Evolutionary conservation across 2,888 invertebrate genomes (phyloP), one percentile per base, ranked within the genome.

Genomic region (Eupithecia subfuscata): DNA sequence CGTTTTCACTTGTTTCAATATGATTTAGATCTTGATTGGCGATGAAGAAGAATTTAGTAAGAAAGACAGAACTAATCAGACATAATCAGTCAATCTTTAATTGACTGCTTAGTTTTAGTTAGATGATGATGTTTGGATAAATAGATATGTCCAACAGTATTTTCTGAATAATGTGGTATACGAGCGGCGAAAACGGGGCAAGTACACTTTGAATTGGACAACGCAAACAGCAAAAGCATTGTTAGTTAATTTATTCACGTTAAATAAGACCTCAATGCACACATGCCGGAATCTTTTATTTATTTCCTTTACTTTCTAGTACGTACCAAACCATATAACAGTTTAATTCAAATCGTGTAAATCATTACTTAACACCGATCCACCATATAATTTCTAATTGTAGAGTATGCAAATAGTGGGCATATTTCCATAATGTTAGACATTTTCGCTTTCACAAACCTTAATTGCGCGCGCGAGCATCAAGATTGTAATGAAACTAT

Each of bases 371-470:
- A 79, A 78, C 78, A 82, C 80, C 79, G 73, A 71, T 75, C 52
- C 70, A 30, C 71, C 67, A 75, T 67, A 71, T 72, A 69, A 75
- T 72, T 69, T 74, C 73, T 76, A 77, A 73, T 77, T 77, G 72
- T 75, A 65, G 11, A 16, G 37, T 79, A 78, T 78, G 77, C 68
- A 77, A 79, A 86, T 84, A 78, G 18, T 30, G 12, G 34, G 80
- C 78, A 79, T 80, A 77, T 83, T 84, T 85, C 82, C 81, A 84
- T 86, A 84, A 82, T 76, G 71, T 64, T 74, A 82, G 77, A 83
- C 80, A 83, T 84, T 87, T 87, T 88, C 87, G 86, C 89, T 89
- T 88, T 89, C 86, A 83, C 83, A 75, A 83, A 86, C 81, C 83
- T 82, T 85, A 85, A 87, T 83, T 82, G 78, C 79, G 68, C 43